phyloP scores from a whole-genome alignment of 2,113 vertebrate genomes.

The Sprattus sprattus region DNA sequence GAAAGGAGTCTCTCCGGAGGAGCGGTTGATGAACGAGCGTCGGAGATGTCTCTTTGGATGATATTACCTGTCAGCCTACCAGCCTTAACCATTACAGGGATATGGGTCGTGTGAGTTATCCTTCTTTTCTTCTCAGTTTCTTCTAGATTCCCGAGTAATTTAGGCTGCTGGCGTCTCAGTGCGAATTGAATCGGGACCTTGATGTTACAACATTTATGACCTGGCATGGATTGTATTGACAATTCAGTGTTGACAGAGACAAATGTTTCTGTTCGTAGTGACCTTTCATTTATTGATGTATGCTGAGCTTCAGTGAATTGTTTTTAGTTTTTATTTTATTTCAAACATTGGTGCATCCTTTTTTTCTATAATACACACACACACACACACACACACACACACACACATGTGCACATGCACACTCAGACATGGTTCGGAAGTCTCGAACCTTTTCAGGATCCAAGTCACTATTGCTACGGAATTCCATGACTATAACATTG shows the following conservation, averaged over 20 bases:
- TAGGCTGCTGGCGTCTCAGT: not conserved
- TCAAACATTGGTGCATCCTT: not conserved
- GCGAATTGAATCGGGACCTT: not conserved
- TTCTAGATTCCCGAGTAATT: not conserved
- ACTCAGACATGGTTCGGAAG: not conserved
- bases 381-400: not conserved
- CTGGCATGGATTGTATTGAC: not conserved
- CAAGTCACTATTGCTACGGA: no score
- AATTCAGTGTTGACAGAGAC: not conserved
- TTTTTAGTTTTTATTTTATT: not conserved
- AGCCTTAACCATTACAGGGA: constrained; percentile 84
- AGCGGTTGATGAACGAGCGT: constrained; percentile 36
- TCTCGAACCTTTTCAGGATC: not conserved
- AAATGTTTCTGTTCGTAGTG: not conserved
- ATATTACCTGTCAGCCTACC: constrained; percentile 82
- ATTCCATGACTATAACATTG: no score
- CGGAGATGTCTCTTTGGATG: constrained; percentile 80
- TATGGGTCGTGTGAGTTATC: constrained; percentile 87
- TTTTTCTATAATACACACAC: not conserved
- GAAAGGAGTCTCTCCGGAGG: constrained; percentile 55
- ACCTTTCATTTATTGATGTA: not conserved
- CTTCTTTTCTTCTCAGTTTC: not conserved
- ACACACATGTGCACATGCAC: not conserved
- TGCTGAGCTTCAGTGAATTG: no score
- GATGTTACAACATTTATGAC: not conserved